A percentile compares a stretch with the other conserved stretches of the same genome.
Evolutionary conservation across 2,113 vertebrate genomes (phyloP).

Genomic region (Dunckerocampus dactyliophorus): DNA sequence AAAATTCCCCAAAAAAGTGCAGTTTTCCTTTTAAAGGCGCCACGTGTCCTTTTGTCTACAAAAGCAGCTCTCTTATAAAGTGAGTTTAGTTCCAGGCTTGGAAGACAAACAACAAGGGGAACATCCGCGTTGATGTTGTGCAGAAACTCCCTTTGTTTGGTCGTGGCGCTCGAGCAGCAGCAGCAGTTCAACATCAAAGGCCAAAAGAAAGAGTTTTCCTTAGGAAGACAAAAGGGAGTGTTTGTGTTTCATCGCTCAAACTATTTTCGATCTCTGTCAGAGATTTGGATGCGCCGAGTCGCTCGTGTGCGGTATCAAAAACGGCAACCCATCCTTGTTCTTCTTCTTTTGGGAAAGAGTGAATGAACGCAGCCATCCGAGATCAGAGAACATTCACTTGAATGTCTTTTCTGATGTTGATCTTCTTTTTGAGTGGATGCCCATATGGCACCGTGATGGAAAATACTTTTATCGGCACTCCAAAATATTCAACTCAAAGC

Average conservation of each 20-base stretch:
- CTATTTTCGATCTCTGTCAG: constrained; percentile 36
- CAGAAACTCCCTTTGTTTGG: constrained; percentile 1
- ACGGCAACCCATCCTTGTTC: constrained; percentile 9
- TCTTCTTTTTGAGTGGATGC: constrained; percentile 15
- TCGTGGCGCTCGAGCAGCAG: not conserved
- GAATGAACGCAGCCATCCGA: constrained; percentile 37
- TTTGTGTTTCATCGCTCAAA: constrained; percentile 4
- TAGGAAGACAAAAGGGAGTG: constrained; percentile 15
- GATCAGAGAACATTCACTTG: constrained; percentile 39
- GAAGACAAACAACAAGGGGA: not conserved
- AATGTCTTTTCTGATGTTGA: constrained; percentile 26
- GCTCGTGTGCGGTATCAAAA: constrained; percentile 19
- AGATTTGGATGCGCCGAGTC: constrained; percentile 42
- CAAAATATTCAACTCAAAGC: constrained; percentile 42
- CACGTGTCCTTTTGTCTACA: not conserved
- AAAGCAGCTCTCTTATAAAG: not conserved
- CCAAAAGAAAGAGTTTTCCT: constrained; percentile 18
- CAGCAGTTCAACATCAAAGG: constrained; percentile 21
- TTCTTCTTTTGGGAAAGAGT: constrained; percentile 34
- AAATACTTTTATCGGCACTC: constrained; percentile 40
- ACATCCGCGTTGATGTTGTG: not conserved
- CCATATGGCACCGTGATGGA: constrained; percentile 21
- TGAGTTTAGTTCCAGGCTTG: too few species aligned
- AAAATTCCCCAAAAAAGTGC: too few species aligned
- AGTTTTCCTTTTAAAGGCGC: too few species aligned